phyloP scores from a whole-genome alignment of 2,888 invertebrate species.

The Phortica magna region DNA sequence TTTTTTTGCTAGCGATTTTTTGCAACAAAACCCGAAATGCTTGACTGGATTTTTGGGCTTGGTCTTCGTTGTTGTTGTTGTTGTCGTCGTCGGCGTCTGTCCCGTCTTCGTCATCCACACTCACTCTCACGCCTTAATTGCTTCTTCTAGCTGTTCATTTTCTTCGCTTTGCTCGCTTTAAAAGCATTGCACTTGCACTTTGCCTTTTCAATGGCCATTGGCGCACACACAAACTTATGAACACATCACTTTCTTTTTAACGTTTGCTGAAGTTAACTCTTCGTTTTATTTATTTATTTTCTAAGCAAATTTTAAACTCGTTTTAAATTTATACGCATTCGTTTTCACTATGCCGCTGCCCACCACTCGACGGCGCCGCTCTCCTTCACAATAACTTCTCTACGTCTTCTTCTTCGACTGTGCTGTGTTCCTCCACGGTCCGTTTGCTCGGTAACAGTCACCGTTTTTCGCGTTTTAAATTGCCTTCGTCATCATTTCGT shows the following conservation, averaged over 20 bases:
- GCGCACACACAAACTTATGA: background rate
- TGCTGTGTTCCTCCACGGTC: background rate
- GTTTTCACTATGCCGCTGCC: slow-evolving; percentile 35
- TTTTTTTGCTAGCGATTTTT: slow-evolving; percentile 55
- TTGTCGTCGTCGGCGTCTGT: slow-evolving; percentile 52
- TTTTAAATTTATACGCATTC: slow-evolving; percentile 44
- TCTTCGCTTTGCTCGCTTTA: background rate
- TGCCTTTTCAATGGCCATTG: background rate
- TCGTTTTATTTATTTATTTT: slow-evolving; percentile 12
- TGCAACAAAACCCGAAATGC: slow-evolving; percentile 58
- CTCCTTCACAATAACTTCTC: background rate
- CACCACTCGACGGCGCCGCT: slow-evolving; percentile 1
- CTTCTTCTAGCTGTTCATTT: slow-evolving; percentile 23
- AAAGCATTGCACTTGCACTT: slow-evolving; percentile 28
- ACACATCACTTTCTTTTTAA: slow-evolving; percentile 61
- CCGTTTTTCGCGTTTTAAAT: slow-evolving; percentile 7
- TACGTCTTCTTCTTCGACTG: slow-evolving; percentile 10
- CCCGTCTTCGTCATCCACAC: slow-evolving; percentile 62
- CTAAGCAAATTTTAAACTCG: background rate
- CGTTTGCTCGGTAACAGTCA: background rate
- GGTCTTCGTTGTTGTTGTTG: slow-evolving; percentile 51
- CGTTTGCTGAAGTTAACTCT: slow-evolving; percentile 57
- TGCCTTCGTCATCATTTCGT: slow-evolving; percentile 26
- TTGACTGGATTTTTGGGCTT: slow-evolving; percentile 75
- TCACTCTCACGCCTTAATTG: slow-evolving; percentile 52